A percentile compares a stretch with the other conserved stretches of the same genome.
These are phyloP conservation scores for Stichodactyla helianthus DNA, from an alignment of 64 coral and sea anemone species.

Conservation along the genomic window DNA sequence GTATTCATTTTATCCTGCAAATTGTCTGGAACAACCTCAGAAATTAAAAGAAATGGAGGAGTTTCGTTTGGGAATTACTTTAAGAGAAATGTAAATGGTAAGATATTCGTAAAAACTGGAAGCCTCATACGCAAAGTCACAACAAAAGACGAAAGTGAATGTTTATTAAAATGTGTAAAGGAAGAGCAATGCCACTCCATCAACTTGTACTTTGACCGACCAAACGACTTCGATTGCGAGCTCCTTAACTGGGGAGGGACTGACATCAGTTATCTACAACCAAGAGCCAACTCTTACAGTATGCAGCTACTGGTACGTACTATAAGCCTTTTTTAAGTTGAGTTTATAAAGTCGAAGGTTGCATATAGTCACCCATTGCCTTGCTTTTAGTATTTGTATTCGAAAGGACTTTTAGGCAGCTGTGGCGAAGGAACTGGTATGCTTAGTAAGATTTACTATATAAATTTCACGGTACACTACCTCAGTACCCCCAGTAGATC, in stretches of 20 bases:
- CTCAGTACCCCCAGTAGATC: no score
- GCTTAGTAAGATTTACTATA: no score
- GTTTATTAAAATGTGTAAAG: neutral
- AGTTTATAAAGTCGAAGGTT: no score
- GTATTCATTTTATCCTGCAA: no score
- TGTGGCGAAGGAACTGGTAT: no score
- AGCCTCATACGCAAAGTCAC: neutral
- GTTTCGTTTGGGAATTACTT: neutral
- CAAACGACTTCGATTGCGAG: neutral
- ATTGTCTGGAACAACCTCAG: neutral
- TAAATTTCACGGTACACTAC: no score
- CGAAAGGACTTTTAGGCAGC: no score
- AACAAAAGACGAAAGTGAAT: neutral
- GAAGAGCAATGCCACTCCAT: neutral
- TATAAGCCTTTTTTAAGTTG: neutral
- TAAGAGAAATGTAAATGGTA: neutral
- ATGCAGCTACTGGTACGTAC: neutral
- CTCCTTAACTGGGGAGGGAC: neutral
- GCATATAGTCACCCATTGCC: neutral
- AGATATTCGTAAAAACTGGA: neutral
- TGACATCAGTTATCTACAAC: neutral
- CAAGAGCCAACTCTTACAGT: neutral
- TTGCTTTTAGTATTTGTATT: neutral
- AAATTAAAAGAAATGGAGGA: neutral
- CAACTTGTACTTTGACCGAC: neutral